A percentile compares a stretch with the other conserved stretches of the same genome.
Conservation (phyloP, 2,797 vertebrate species). For the Arctocebus calabarensis region DNA sequence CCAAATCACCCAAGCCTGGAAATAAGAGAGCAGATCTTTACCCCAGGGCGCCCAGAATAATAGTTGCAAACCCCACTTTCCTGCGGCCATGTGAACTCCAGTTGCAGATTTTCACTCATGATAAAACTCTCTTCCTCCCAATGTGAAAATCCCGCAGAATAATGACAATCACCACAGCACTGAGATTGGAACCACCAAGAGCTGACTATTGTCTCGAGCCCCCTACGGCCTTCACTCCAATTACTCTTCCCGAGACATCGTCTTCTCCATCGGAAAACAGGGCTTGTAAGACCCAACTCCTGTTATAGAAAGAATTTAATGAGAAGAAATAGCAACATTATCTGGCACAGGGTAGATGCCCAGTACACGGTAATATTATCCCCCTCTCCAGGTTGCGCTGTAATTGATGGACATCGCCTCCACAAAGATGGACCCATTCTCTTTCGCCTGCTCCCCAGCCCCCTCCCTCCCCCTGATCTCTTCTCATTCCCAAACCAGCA, state of each 20-base stretch:
- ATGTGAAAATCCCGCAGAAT: background rate
- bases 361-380: background rate
- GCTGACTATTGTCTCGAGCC: background rate
- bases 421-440: background rate
- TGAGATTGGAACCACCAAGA: background rate
- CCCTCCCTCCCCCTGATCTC: background rate
- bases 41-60: background rate
- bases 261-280: background rate
- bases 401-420: background rate
- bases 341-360: background rate
- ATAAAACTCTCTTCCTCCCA: background rate
- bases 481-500: conserved; percentile 24
- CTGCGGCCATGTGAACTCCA: background rate
- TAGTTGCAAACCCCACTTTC: background rate
- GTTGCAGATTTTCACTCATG: background rate
- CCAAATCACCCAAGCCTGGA: background rate
- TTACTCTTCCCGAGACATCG: rapidly evolving
- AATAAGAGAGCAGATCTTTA: background rate
- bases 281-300: background rate
- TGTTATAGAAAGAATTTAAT: background rate
- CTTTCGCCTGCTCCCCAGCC: background rate
- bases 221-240: background rate
- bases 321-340: background rate
- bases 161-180: rapidly evolving
- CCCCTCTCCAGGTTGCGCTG: background rate